Evolutionary conservation across 2,113 vertebrate species (phyloP), one percentile per base, ranked within the genome.

Genomic region (Salvator merianae): DNA sequence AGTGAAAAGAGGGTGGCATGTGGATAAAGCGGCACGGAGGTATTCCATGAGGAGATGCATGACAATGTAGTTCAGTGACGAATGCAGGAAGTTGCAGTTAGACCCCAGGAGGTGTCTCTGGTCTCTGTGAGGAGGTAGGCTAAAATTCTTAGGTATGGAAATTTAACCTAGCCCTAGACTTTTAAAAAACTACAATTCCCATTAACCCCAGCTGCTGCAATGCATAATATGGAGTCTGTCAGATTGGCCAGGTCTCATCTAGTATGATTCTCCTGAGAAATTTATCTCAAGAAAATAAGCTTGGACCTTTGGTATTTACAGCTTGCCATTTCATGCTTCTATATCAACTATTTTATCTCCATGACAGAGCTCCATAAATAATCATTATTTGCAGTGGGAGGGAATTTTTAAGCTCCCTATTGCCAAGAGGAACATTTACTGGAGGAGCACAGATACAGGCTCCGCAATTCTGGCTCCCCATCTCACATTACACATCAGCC

Each of bases 331-430:
- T 16, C 24, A 53, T 92, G 84, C 90, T 88, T 91, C 89, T 91
- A 89, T 93, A 82, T 87, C 92, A 84, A 81, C 86, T 89, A 76
- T 88, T 91, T 88, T 88, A 87, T 91, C 91, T 93, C 92, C 86
- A 85, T 91, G 88, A 91, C 77, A 90, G 28, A 38, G 50, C 77
- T 90, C 84, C 81, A 89, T 72, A 79, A 88, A 84, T 87, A 77
- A 84, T 63, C 3, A 1, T 86, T 79, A 86, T 63, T 3, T 22
- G 65, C 12, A 26, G 50, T 82, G 83, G 83, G 34, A 82, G 88
- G 77, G 63, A 50, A 24, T 89, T 89, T 69, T 74, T 73, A 85
- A 81, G 38, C 76, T 36, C 28, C 62, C 62, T 2, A 26, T 65
- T 26, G 70, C 70, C 81, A 75, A 65, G 53, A 65, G 72, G 72